Evolutionary conservation across 2,888 invertebrate genomes (phyloP).

Genomic region (Mesopsocus fuscifrons): DNA sequence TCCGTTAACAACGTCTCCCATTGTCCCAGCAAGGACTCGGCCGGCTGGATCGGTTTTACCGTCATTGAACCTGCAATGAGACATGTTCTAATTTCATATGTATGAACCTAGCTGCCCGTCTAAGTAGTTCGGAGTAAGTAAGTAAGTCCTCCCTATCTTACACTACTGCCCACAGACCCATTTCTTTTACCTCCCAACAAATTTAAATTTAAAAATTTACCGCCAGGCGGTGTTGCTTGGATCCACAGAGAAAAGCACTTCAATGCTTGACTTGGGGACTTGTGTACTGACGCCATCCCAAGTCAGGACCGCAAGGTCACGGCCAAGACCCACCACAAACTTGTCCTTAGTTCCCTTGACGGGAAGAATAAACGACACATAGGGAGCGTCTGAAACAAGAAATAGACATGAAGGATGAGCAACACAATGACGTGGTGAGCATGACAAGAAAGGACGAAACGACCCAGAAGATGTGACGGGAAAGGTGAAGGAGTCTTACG

Average conservation of each 20-base stretch:
- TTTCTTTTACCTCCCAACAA: too few species aligned
- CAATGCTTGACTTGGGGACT: not conserved
- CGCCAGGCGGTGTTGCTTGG: too few species aligned
- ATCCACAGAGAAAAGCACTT: constrained; percentile 4
- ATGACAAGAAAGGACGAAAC: too few species aligned
- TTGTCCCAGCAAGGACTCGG: constrained; percentile 32
- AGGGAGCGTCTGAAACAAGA: constrained; percentile 6
- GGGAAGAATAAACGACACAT: constrained; percentile 7
- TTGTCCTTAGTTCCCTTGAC: constrained; percentile 24
- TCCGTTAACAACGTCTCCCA: constrained; percentile 31
- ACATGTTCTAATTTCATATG: too few species aligned
- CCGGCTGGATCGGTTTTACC: constrained; percentile 58
- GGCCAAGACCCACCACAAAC: constrained; percentile 41
- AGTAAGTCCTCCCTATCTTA: too few species aligned
- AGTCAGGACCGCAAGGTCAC: constrained; percentile 34
- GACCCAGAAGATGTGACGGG: too few species aligned
- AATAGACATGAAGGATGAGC: not conserved
- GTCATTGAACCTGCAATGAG: constrained; percentile 57
- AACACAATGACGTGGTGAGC: too few species aligned
- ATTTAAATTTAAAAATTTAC: too few species aligned
- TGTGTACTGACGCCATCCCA: constrained; percentile 37
- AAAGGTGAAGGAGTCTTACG: too few species aligned
- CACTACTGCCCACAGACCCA: too few species aligned
- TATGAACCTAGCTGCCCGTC: too few species aligned
- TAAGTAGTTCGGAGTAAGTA: too few species aligned